These are phyloP conservation scores for Anguilla megastoma DNA, from an alignment of 2,797 vertebrate genomes.

Conservation along the genomic window DNA sequence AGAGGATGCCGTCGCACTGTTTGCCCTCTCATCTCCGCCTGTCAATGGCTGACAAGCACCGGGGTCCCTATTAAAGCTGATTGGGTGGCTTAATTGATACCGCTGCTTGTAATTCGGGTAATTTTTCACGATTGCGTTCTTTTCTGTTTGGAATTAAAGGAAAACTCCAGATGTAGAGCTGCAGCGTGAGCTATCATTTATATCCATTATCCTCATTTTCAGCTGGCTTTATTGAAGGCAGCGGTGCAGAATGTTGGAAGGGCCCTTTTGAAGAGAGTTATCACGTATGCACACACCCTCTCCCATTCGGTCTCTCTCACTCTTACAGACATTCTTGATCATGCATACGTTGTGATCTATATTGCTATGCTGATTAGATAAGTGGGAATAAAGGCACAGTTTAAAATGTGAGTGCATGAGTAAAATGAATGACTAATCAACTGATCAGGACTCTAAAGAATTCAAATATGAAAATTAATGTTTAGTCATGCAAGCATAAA, in stretches of 20 bases:
- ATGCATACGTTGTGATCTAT: constrained; percentile 18
- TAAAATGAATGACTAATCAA: constrained; percentile 25
- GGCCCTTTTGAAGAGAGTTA: constrained; percentile 19
- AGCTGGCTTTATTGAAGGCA: constrained; percentile 17
- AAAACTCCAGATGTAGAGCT: constrained; percentile 36
- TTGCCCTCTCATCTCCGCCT: constrained; percentile 2
- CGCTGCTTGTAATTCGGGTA: constrained; percentile 40
- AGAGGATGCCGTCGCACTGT: background rate
- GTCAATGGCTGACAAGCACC: background rate
- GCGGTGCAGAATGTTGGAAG: background rate
- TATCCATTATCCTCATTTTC: constrained; percentile 38
- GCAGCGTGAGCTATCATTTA: constrained; percentile 36
- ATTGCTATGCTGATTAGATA: constrained; percentile 27
- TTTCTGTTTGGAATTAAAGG: constrained; percentile 28
- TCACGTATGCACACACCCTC: background rate
- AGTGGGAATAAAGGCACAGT: background rate
- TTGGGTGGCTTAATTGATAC: constrained; percentile 46
- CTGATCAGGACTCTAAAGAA: constrained; percentile 3
- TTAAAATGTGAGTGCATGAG: constrained; percentile 15
- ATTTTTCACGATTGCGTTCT: constrained; percentile 39
- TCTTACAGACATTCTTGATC: background rate
- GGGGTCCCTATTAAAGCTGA: constrained; percentile 32
- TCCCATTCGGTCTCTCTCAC: constrained; percentile 3
- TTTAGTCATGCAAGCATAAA: background rate
- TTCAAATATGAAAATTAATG: constrained; percentile 7